Conservation (phyloP, 2,888 invertebrate species). For the Oeneis ivallda region DNA sequence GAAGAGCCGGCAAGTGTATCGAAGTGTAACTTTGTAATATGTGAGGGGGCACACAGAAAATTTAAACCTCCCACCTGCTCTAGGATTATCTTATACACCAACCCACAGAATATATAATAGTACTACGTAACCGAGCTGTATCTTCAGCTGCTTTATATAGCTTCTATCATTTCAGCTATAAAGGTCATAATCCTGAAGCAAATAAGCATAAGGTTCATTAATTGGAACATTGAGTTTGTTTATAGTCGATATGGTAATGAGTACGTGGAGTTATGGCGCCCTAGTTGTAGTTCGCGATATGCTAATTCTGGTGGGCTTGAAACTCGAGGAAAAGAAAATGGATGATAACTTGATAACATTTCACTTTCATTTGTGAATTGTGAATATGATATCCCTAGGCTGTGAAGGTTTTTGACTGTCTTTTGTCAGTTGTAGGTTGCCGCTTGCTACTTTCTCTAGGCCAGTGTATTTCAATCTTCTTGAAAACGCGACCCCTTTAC, state of each 20-base stretch:
- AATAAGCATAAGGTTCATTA: neutral
- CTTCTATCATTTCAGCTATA: neutral
- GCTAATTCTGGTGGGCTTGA: constrained; percentile 1
- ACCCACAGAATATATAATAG: too few species aligned
- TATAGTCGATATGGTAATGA: constrained; percentile 23
- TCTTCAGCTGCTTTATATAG: neutral
- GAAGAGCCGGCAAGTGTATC: too few species aligned
- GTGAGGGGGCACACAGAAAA: neutral
- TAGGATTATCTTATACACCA: neutral
- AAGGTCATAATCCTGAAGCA: neutral
- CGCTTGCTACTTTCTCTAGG: neutral
- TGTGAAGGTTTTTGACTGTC: neutral
- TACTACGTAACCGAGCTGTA: too few species aligned
- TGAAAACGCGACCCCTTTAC: too few species aligned
- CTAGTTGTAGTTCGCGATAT: constrained; percentile 18
- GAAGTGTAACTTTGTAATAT: too few species aligned
- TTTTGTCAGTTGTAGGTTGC: too few species aligned
- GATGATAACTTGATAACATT: constrained; percentile 3
- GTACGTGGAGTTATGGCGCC: constrained; percentile 24
- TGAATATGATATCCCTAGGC: neutral
- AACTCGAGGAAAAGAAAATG: constrained; percentile 9
- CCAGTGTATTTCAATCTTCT: too few species aligned
- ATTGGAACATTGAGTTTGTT: constrained; percentile 20
- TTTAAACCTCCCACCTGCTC: neutral
- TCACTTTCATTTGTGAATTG: constrained; percentile 3